Conservation (phyloP, 1,140 invertebrate genomes). For the Rhagoletis zephyria region DNA sequence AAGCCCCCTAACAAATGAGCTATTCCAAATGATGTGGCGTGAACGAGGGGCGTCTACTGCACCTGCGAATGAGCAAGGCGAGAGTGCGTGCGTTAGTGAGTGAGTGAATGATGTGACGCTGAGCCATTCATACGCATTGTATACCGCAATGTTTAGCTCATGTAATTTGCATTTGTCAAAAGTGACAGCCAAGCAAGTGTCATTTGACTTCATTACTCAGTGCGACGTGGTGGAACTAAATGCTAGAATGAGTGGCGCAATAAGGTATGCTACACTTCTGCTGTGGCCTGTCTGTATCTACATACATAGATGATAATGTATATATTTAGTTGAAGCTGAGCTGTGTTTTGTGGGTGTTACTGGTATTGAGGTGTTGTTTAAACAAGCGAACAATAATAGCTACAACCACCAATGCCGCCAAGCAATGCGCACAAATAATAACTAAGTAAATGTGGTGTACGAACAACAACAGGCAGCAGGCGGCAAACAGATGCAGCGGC, state of each 20-base stretch:
- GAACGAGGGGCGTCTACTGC: not conserved
- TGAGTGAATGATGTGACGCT: not conserved
- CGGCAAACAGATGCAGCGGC: not conserved
- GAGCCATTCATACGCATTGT: not conserved
- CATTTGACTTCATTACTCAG: conserved; percentile 51
- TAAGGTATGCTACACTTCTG: not conserved
- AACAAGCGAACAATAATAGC: not conserved
- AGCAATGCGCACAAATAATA: not conserved
- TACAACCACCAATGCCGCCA: not conserved
- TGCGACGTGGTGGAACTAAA: conserved; percentile 51
- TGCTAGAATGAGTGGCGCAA: not conserved
- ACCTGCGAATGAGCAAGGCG: conserved; percentile 15
- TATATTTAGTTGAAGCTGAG: too few species aligned
- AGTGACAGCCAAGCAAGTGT: conserved; percentile 42
- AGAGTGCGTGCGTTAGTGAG: not conserved
- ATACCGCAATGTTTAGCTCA: conserved; percentile 44
- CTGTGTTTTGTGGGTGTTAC: conserved; percentile 32
- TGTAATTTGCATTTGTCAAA: conserved; percentile 52
- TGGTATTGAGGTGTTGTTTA: not conserved
- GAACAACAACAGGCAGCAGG: not conserved
- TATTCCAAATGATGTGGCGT: not conserved
- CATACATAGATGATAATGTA: too few species aligned
- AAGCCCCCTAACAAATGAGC: conserved; percentile 39
- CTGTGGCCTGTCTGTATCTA: too few species aligned
- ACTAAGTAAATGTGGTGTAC: conserved; percentile 5